phyloP scores from a whole-genome alignment of 2,888 invertebrate species.

The Nipponacmea schrenckii region DNA sequence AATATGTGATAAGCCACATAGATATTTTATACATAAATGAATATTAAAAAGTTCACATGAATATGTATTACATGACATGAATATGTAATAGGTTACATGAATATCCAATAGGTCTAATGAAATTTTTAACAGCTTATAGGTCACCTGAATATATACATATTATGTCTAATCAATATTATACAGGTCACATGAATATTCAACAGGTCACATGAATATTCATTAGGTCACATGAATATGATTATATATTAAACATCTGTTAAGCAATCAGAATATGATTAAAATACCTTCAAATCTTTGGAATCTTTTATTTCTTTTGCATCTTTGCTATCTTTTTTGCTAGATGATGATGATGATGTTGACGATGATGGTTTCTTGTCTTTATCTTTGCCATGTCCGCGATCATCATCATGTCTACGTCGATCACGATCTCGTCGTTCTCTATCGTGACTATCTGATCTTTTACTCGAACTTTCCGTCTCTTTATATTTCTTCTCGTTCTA shows the following conservation, averaged over 20 bases:
- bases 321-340: background rate
- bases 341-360: conserved; percentile 16
- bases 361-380: conserved; percentile 17
- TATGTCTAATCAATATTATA: background rate
- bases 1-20: too few relatives aligned
- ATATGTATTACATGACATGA: too few relatives aligned
- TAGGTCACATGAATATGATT: too few relatives aligned
- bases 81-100: too few relatives aligned
- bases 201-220: background rate
- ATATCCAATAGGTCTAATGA: too few relatives aligned
- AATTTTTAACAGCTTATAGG: too few relatives aligned
- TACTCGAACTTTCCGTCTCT: background rate
- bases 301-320: too few relatives aligned
- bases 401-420: background rate
- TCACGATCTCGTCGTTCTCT: background rate
- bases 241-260: too few relatives aligned
- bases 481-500: background rate
- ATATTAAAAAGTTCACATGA: too few relatives aligned
- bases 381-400: conserved; percentile 4
- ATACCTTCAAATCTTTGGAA: too few relatives aligned
- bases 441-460: background rate
- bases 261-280: too few relatives aligned
- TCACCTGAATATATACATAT: background rate
- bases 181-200: background rate
- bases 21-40: too few relatives aligned